Evolutionary conservation across 1,140 invertebrate species (phyloP).

Genomic region (Portunus trituberculatus): DNA sequence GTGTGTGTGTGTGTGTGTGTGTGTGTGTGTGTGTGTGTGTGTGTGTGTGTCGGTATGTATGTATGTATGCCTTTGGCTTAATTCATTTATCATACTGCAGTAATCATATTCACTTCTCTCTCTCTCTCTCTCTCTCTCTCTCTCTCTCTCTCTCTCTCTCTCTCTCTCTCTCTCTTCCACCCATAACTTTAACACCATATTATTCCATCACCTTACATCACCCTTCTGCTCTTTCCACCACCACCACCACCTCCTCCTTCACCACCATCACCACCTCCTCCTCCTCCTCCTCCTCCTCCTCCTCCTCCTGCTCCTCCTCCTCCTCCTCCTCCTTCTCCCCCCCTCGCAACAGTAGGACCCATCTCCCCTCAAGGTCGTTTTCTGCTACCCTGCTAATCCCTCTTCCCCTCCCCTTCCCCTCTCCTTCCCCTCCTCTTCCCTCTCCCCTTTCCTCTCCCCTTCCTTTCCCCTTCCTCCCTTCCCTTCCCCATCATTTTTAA

Average conservation of each 20-base stretch:
- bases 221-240: not conserved
- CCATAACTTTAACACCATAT: not conserved
- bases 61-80: not conserved
- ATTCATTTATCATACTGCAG: not conserved
- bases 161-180: too few relatives aligned
- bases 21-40: conserved; percentile 20
- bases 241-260: not conserved
- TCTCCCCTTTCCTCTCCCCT: not conserved
- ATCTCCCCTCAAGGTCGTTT: not conserved
- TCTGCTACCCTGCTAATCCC: not conserved
- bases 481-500: not conserved
- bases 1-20: conserved; percentile 20
- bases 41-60: not conserved
- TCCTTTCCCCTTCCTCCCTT: not conserved
- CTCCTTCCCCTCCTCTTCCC: not conserved
- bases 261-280: not conserved
- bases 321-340: not conserved
- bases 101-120: conserved; percentile 4
- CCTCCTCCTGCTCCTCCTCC: not conserved
- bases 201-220: not conserved
- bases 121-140: not conserved
- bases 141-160: not conserved
- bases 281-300: not conserved
- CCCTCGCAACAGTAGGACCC: conserved; percentile 8
- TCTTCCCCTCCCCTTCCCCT: not conserved